Base-by-base conservation (phyloP, 2,113 vertebrate genomes). In the Rhagologus leucostigma region DNA sequence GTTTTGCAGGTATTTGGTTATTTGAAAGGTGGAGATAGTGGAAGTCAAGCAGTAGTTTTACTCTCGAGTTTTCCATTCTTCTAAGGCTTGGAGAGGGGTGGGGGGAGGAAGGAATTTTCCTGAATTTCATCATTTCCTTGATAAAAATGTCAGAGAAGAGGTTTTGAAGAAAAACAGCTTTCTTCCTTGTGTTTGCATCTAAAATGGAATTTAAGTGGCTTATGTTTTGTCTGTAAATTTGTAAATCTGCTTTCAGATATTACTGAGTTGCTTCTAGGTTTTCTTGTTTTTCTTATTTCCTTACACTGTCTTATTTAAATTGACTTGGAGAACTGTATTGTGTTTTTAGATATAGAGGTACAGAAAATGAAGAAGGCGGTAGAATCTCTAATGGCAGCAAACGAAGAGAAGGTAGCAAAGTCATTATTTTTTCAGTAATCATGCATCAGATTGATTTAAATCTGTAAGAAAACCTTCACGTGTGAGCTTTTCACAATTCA, bases 361-460 rank as follows among this genome's bases (percentile, higher is more conserved):
- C 99, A 99, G 97, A 99, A 99, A 95, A 99, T 99, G 99, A 99
- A 99, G 97, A 99, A 98, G 91, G 99, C 99, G 3, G 97, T 99
- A 71, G 99, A 99, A 79, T 99, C 99, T 9, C 95, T 99, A 87
- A 99, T 99, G 99, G 99, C 98, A 80, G 99, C 99, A 87, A 99
- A 99, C 97, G 98, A 98, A 95, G 98, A 98, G 89, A 98, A 98
- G 98, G 98, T 98, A 98, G 47, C 22, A 26, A 63, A 47, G 53
- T 84, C 37, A 32, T 75, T 71, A 18, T 84, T 87, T 86, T 67
- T 84, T 74, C 50, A 39, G 33, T 79, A 80, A 74, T 77, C 10
- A 11, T 91, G 87, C 19, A 32, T 90, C 35, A 78, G 30, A 19
- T 59, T 90, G 21, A 78, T 44, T 84, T 68, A 69, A 62, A 52